Evolutionary conservation across 92 coral and sea anemone species (phyloP).

Genomic region (Siderastrea siderea): DNA sequence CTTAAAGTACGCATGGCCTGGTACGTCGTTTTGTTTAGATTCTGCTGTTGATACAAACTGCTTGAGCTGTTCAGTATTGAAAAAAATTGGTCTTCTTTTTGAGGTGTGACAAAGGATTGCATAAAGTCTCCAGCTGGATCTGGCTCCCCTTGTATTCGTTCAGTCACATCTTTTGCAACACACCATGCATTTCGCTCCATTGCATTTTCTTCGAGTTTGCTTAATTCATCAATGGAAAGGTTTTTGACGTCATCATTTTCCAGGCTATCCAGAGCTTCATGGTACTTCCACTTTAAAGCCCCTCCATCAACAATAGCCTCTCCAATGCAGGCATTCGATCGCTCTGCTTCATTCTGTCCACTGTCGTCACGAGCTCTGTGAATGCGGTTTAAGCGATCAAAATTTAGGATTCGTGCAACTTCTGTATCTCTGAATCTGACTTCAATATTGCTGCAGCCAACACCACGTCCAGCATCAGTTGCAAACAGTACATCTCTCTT

Average conservation of each 20-base stretch:
- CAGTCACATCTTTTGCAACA: constrained; percentile 62
- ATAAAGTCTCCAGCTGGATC: constrained; percentile 71
- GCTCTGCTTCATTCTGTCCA: constrained; percentile 68
- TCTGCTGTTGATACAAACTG: constrained; percentile 4
- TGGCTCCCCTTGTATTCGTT: constrained; percentile 53
- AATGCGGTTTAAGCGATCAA: constrained; percentile 33
- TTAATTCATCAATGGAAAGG: constrained; percentile 59
- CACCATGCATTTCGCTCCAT: constrained; percentile 64
- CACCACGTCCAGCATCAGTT: constrained; percentile 77
- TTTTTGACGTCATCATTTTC: no score
- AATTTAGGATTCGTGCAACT: constrained; percentile 69
- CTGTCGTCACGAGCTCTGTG: no score
- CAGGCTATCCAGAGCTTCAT: no score
- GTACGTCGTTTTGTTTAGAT: background rate
- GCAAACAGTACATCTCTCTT: constrained; percentile 33
- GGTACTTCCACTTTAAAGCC: no score
- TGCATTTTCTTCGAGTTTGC: constrained; percentile 61
- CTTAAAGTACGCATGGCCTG: constrained; percentile 20
- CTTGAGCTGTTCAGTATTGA: background rate
- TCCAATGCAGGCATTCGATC: no score
- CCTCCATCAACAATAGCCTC: no score
- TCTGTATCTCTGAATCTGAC: constrained; percentile 49
- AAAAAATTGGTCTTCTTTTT: constrained; percentile 45
- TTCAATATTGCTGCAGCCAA: constrained; percentile 48
- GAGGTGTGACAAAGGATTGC: constrained; percentile 60